Evolutionary conservation across 2,113 vertebrate species (phyloP).

Genomic region (human): GRCh38 chr2:158367001-158367500

Average conservation of each 20-base stretch:
- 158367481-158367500: not conserved
- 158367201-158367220: not conserved
- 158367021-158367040: not conserved
- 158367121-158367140: constrained; percentile 8
- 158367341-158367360: not conserved
- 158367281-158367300: not conserved
- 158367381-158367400: not conserved
- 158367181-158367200: not conserved
- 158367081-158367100: not conserved
- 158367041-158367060: not conserved
- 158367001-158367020: not conserved
- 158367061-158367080: not conserved
- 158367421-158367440: not conserved
- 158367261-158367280: not conserved
- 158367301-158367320: not conserved
- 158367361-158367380: not conserved
- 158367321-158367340: not conserved
- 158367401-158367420: not conserved
- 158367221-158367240: not conserved
- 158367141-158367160: not conserved
- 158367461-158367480: not conserved
- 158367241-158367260: not conserved
- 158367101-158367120: not conserved
- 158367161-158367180: not conserved
- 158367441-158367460: not conserved